Evolutionary conservation across 2,888 invertebrate genomes (phyloP).

Genomic region (Noctua fimbriata): DNA sequence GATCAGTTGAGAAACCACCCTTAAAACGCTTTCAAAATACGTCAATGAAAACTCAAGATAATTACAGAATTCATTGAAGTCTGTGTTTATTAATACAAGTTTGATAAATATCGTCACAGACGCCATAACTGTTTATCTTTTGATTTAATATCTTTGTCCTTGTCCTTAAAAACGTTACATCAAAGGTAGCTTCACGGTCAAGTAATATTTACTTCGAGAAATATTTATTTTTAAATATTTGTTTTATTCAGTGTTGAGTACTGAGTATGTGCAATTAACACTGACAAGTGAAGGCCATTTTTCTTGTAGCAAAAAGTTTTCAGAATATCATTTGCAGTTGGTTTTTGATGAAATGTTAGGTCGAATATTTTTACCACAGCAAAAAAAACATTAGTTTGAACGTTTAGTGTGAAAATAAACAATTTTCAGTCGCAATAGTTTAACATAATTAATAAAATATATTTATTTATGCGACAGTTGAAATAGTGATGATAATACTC

Average conservation of each 20-base stretch:
- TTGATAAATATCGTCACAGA: slow-evolving; percentile 4
- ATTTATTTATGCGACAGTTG: neutral
- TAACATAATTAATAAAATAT: too few species aligned
- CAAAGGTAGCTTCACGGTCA: slow-evolving; percentile 47
- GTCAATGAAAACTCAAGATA: slow-evolving; percentile 17
- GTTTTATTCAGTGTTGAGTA: slow-evolving; percentile 21
- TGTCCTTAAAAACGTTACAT: slow-evolving; percentile 30
- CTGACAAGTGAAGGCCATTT: slow-evolving; percentile 27
- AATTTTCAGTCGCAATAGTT: neutral
- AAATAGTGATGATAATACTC: neutral
- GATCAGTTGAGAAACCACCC: neutral
- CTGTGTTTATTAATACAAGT: slow-evolving; percentile 26
- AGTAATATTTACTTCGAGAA: slow-evolving; percentile 27
- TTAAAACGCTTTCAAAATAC: neutral
- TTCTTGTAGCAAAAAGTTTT: slow-evolving; percentile 25
- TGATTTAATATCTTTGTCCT: slow-evolving; percentile 22
- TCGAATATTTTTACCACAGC: neutral
- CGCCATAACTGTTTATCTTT: slow-evolving; percentile 21
- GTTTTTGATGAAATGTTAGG: neutral
- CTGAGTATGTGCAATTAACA: slow-evolving; percentile 25
- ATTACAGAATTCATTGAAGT: slow-evolving; percentile 6
- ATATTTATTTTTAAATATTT: slow-evolving; percentile 49
- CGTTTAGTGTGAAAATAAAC: neutral
- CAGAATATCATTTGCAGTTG: slow-evolving; percentile 4
- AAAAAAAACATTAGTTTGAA: neutral